These are phyloP conservation scores for Podotricha telesiphe DNA, from an alignment of 2,888 invertebrate genomes.

Conservation along the genomic window DNA sequence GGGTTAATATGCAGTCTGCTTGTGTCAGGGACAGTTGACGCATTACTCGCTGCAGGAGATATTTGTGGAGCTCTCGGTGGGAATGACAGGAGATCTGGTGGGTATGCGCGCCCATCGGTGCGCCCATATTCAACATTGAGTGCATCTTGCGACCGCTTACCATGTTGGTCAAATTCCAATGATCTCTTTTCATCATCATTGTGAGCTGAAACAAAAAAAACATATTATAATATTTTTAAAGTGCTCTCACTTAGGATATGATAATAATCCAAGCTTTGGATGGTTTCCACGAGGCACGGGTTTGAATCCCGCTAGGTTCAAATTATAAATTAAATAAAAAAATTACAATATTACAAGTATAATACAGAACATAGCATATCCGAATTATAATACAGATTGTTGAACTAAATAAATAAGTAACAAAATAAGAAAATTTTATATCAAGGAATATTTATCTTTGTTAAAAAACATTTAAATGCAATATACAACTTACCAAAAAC, in stretches of 20 bases:
- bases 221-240: neutral
- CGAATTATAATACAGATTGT: too few relatives aligned
- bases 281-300: too few relatives aligned
- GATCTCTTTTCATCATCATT: constrained; percentile 89
- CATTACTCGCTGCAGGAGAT: constrained; percentile 91
- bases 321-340: neutral
- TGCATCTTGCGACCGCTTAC: constrained; percentile 81
- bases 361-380: too few relatives aligned
- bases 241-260: too few relatives aligned
- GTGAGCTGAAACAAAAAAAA: constrained; percentile 71
- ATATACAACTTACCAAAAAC: constrained; percentile 86
- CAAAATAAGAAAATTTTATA: too few relatives aligned
- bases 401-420: too few relatives aligned
- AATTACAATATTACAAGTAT: neutral
- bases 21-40: constrained; percentile 90
- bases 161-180: constrained; percentile 85
- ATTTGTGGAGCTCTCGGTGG: constrained; percentile 88
- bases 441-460: too few relatives aligned
- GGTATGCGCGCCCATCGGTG: constrained; percentile 85
- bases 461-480: neutral
- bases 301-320: too few relatives aligned
- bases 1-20: constrained; percentile 84
- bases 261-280: too few relatives aligned
- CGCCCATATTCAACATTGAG: constrained; percentile 83
- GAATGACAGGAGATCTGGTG: constrained; percentile 92